These are phyloP conservation scores for Notiomystis cincta DNA, from an alignment of 2,113 vertebrate genomes.

Conservation along the genomic window DNA sequence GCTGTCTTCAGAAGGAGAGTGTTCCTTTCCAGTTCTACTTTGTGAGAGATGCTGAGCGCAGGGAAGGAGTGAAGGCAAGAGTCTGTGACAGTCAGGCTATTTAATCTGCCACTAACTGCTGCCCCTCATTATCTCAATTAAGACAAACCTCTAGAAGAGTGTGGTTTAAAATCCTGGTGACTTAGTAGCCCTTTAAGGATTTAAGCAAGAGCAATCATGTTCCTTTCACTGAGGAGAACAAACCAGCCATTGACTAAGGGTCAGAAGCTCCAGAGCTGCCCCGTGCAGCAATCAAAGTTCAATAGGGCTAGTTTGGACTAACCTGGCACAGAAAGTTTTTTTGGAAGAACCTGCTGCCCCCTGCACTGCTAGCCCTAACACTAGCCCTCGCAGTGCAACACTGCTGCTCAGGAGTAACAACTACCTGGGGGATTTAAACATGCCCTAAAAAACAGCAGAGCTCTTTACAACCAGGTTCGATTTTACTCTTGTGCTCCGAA, in stretches of 20 bases:
- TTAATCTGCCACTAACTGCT: background rate
- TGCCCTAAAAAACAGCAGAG: background rate
- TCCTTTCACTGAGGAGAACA: background rate
- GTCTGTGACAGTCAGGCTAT: background rate
- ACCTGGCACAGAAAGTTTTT: fast-evolving
- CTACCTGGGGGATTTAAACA: background rate
- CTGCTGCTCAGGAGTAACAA: background rate
- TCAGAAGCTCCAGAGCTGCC: background rate
- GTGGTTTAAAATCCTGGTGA: background rate
- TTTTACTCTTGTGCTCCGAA: background rate
- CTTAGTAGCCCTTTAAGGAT: background rate
- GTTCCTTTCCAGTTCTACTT: background rate
- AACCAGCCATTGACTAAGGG: background rate
- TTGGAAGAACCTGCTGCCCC: background rate
- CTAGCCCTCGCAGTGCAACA: fast-evolving
- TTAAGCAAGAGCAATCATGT: background rate
- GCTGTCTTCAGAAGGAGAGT: background rate
- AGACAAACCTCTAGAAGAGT: slow-evolving; percentile 4
- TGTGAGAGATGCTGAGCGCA: background rate
- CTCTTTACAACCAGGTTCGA: background rate
- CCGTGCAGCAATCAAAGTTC: background rate
- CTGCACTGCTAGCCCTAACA: too few species aligned
- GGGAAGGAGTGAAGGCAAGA: background rate
- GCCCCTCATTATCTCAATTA: slow-evolving; percentile 57
- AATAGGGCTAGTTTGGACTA: fast-evolving